Conservation (phyloP, 2,113 vertebrate genomes). For the Plestiodon gilberti region DNA sequence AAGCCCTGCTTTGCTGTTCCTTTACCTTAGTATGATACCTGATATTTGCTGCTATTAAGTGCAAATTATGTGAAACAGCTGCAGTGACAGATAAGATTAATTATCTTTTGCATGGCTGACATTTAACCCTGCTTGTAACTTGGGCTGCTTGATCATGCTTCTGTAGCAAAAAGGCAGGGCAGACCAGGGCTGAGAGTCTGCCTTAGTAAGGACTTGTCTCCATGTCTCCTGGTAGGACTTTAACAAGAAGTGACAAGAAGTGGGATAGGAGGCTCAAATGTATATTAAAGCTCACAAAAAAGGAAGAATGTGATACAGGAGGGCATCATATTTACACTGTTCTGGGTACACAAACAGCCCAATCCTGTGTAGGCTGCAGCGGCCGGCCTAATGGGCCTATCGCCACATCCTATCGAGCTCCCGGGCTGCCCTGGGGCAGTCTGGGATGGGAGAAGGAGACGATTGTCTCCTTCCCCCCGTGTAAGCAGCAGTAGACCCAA, state of each 20-base stretch:
- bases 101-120: conserved; percentile 61
- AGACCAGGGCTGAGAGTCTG: neutral
- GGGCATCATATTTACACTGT: neutral
- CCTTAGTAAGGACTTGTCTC: neutral
- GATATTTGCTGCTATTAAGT: conserved; percentile 49
- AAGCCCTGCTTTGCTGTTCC: conserved; percentile 26
- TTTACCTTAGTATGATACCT: conserved; percentile 41
- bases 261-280: neutral
- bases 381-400: too few species aligned
- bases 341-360: neutral
- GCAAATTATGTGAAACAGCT: conserved; percentile 70
- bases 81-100: conserved; percentile 67
- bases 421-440: too few species aligned
- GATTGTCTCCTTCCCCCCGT: too few species aligned
- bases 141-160: conserved; percentile 16
- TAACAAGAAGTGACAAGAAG: neutral
- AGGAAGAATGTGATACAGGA: neutral
- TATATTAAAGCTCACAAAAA: neutral
- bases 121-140: conserved; percentile 58
- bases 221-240: neutral
- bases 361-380: too few species aligned
- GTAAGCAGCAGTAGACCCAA: too few species aligned
- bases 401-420: too few species aligned
- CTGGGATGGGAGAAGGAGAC: too few species aligned
- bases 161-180: neutral